Evolutionary conservation across 1,140 invertebrate species (phyloP).

Genomic region (Aethina tumida): DNA sequence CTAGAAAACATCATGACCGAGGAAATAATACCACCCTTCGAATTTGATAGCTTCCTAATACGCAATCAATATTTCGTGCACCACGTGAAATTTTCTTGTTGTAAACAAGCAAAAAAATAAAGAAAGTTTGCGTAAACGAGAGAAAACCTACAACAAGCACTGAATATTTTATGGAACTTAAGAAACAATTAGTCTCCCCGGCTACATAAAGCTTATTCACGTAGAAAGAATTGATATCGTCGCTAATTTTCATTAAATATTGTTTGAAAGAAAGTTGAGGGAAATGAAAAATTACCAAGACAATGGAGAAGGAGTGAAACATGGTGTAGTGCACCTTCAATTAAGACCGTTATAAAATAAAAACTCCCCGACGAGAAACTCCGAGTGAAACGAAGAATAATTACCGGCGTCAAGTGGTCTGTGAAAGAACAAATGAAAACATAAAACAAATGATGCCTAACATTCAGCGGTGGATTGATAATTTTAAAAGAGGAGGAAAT

Average conservation of each 20-base stretch:
- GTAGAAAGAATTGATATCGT: slow-evolving; percentile 7
- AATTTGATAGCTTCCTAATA: too few species aligned
- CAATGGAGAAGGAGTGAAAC: slow-evolving; percentile 21
- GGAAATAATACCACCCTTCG: too few species aligned
- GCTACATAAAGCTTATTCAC: too few species aligned
- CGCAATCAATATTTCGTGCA: too few species aligned
- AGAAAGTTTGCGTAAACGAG: background rate
- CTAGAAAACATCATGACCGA: slow-evolving; percentile 27
- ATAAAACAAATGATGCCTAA: slow-evolving; percentile 33
- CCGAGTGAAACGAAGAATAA: slow-evolving; percentile 30
- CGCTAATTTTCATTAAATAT: slow-evolving; percentile 23
- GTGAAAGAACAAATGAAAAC: slow-evolving; percentile 34
- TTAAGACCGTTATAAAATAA: slow-evolving; percentile 23
- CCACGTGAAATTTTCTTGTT: too few species aligned
- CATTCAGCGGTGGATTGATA: slow-evolving; percentile 31
- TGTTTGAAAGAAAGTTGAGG: slow-evolving; percentile 11
- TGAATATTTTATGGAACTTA: too few species aligned
- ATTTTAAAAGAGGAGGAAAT: slow-evolving; percentile 21
- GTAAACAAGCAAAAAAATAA: too few species aligned
- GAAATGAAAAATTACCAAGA: slow-evolving; percentile 28
- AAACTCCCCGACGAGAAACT: slow-evolving; percentile 15
- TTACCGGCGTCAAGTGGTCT: slow-evolving; percentile 30
- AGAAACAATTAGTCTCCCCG: too few species aligned
- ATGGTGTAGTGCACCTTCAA: slow-evolving; percentile 23
- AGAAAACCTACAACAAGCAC: background rate